Evolutionary conservation across 2,888 invertebrate species (phyloP).

Genomic region (Drosophila macrospina): DNA sequence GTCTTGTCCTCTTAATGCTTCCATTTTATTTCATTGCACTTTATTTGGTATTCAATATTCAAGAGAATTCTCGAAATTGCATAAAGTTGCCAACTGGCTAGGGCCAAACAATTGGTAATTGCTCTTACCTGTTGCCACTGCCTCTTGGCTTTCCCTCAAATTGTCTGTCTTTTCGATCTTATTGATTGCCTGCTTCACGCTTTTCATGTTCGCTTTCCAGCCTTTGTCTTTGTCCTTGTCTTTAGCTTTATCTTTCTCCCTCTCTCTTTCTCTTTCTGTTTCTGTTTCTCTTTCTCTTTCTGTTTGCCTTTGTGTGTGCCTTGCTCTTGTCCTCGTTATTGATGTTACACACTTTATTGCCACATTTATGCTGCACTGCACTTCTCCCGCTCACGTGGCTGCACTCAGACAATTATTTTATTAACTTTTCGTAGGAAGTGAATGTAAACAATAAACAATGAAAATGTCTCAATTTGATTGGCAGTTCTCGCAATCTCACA

Average conservation of each 20-base stretch:
- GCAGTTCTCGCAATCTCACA: background rate
- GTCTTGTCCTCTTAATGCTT: constrained; percentile 24
- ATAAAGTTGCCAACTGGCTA: constrained; percentile 29
- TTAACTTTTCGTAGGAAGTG: constrained; percentile 42
- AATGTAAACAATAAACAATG: constrained; percentile 28
- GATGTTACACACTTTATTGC: constrained; percentile 30
- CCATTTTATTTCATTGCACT: constrained; percentile 60
- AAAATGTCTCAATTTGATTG: constrained; percentile 30
- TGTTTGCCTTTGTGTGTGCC: constrained; percentile 2
- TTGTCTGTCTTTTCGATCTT: constrained; percentile 30
- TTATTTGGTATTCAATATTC: constrained; percentile 65
- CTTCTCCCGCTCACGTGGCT: constrained; percentile 33
- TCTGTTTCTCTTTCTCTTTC: constrained; percentile 6
- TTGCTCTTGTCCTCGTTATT: constrained; percentile 15
- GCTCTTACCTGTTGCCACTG: constrained; percentile 68
- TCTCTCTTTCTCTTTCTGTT: no score
- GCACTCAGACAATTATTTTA: constrained; percentile 56
- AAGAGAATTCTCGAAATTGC: constrained; percentile 43
- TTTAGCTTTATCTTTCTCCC: no score
- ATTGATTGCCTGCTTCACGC: constrained; percentile 73
- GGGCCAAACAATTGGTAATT: constrained; percentile 64
- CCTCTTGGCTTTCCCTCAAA: constrained; percentile 17
- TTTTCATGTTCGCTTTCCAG: constrained; percentile 59
- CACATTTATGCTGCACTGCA: constrained; percentile 42
- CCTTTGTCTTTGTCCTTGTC: background rate